Percentiles rank a stretch among this genome's conserved stretches.
phyloP scores from a whole-genome alignment of 2,888 invertebrate genomes.

The Drosophila recens region DNA sequence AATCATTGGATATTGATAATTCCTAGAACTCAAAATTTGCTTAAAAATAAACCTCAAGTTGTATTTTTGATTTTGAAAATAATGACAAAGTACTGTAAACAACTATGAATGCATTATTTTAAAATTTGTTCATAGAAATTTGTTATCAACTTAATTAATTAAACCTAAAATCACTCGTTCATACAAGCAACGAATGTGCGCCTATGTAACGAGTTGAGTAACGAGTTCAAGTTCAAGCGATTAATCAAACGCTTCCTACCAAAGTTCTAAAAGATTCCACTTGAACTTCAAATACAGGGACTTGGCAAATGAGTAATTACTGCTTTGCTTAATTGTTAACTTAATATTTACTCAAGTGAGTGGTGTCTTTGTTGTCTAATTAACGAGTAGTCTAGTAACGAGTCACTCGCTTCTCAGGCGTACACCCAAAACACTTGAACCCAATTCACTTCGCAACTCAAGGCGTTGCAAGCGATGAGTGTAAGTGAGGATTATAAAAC shows the following conservation, averaged over 20 bases:
- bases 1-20: too few species aligned
- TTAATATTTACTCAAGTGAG: conserved; percentile 8
- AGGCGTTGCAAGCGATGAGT: neutral
- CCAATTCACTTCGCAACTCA: neutral
- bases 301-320: conserved; percentile 2
- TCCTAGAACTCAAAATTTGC: too few species aligned
- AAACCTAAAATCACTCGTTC: neutral
- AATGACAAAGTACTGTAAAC: too few species aligned
- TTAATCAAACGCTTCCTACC: conserved; percentile 5
- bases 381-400: conserved; percentile 3
- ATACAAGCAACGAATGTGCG: neutral
- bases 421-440: neutral
- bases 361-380: conserved; percentile 1
- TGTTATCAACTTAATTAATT: neutral
- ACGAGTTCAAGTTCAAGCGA: neutral
- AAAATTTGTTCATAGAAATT: neutral
- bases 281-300: conserved; percentile 6
- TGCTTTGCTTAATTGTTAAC: neutral
- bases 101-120: too few species aligned
- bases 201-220: neutral
- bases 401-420: neutral
- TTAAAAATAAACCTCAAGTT: too few species aligned
- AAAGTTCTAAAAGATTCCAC: conserved; percentile 11
- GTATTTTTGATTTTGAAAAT: too few species aligned
- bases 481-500: neutral